A percentile compares a stretch with the other conserved stretches of the same genome.
phyloP scores from a whole-genome alignment of 2,797 vertebrate species.

The Anolis apletophallus region DNA sequence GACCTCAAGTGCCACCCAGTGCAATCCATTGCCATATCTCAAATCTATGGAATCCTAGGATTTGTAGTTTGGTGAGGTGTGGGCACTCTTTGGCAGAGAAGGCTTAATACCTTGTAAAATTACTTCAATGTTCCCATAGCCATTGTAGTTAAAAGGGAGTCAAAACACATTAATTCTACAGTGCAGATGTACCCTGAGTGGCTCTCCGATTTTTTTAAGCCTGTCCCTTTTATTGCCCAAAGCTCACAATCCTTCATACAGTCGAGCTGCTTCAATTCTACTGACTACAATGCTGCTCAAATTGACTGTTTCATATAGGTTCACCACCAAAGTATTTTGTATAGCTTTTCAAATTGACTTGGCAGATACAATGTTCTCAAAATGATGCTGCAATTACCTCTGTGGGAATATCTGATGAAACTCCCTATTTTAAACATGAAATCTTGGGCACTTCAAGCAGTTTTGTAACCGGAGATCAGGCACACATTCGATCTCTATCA shows the following conservation, averaged over 20 bases:
- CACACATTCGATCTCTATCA: not conserved
- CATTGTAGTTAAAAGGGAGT: no score
- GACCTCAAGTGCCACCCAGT: no score
- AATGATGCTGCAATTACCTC: slow-evolving; percentile 22
- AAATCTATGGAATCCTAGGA: no score
- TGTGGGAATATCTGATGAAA: slow-evolving; percentile 38
- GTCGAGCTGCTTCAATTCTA: not conserved
- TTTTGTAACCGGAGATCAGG: slow-evolving; percentile 25
- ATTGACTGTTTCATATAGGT: not conserved
- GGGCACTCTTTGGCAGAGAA: no score
- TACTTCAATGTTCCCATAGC: no score
- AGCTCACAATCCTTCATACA: not conserved
- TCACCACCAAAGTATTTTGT: not conserved
- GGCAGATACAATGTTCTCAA: slow-evolving; percentile 1
- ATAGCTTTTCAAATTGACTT: not conserved
- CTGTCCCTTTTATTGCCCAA: not conserved
- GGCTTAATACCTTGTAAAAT: no score
- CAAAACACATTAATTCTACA: no score
- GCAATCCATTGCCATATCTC: no score
- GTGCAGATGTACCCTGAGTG: not conserved
- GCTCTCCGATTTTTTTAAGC: not conserved
- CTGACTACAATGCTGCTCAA: not conserved
- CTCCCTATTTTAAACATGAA: slow-evolving; percentile 15
- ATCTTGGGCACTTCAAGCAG: slow-evolving; percentile 8
- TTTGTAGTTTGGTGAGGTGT: no score